Percentiles rank a stretch among this genome's conserved stretches.
Conservation (phyloP, 30 jellyfish, hydroid and myxozoan genomes). For the Turritopsis rubra region DNA sequence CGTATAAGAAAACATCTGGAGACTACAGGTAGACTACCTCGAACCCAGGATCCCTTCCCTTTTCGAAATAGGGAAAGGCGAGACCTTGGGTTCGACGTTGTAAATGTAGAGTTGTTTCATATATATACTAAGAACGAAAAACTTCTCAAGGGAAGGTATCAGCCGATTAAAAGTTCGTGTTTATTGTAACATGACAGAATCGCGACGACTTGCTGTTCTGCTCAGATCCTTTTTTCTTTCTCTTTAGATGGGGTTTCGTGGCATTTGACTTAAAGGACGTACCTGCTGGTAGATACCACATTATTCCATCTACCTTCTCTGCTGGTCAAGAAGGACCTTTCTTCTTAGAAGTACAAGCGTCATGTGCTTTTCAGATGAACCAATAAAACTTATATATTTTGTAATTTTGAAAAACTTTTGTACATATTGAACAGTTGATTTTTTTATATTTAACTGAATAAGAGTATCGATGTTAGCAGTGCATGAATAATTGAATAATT, state of each 20-base stretch:
- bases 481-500: no score
- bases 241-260: constrained; percentile 94
- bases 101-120: no score
- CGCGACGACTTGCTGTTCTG: no score
- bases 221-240: no score
- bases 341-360: constrained; percentile 91
- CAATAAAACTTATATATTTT: not conserved
- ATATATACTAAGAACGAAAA: no score
- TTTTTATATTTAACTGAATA: no score
- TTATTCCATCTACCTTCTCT: constrained; percentile 75
- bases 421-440: not conserved
- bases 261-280: constrained; percentile 77
- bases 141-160: no score
- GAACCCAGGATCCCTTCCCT: no score
- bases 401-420: not conserved
- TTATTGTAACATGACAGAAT: no score
- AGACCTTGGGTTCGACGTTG: no score
- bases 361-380: constrained; percentile 77
- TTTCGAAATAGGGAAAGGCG: no score
- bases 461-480: not conserved
- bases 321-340: constrained; percentile 97
- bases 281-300: constrained; percentile 69
- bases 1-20: constrained; percentile 70
- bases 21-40: constrained; percentile 63
- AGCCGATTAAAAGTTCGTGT: no score